Evolutionary conservation across 2,113 vertebrate genomes (phyloP), one percentile per base, ranked within the genome.

Genomic region (Calyptomena viridis): DNA sequence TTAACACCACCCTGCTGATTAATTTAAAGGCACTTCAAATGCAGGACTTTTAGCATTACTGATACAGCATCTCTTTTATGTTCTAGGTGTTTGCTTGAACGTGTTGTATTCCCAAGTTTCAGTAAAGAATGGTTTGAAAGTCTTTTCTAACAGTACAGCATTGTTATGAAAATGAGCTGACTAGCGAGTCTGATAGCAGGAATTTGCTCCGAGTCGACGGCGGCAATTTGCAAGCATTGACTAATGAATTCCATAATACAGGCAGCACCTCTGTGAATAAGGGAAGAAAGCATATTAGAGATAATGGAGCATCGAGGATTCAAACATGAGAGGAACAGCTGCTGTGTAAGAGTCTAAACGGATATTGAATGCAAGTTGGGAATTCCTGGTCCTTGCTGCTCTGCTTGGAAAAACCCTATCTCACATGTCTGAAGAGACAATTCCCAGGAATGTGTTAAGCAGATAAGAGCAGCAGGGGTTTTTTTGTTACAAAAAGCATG

Each of bases 141-240:
- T 81, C 82, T 82, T 94, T 94, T 94, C 96, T 90, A 93, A 95
- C 93, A 94, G 92, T 95, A 75, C 58, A 87, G 73, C 64, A 89
- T 95, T 97, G 94, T 93, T 92, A 96, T 87, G 95, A 94, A 95
- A 96, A 97, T 97, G 95, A 96, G 84, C 90, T 97, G 93, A 97
- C 88, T 93, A 90, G 87, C 58, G 94, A 94, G 93, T 94, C 77
- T 95, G 86, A 97, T 94, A 91, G 95, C 90, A 89, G 77, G 95
- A 94, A 96, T 97, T 96, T 96, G 93, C 88, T 95, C 93, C 94
- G 95, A 96, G 90, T 96, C 94, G 95, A 95, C 93, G 87, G 77
- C 72, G 69, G 86, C 92, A 93, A 90, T 94, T 95, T 93, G 91
- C 90, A 96, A 96, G 93, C 90, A 89, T 89, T 89, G 93, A 92